phyloP scores from a whole-genome alignment of 2,888 invertebrate species.

The Eustalomyia histrio region DNA sequence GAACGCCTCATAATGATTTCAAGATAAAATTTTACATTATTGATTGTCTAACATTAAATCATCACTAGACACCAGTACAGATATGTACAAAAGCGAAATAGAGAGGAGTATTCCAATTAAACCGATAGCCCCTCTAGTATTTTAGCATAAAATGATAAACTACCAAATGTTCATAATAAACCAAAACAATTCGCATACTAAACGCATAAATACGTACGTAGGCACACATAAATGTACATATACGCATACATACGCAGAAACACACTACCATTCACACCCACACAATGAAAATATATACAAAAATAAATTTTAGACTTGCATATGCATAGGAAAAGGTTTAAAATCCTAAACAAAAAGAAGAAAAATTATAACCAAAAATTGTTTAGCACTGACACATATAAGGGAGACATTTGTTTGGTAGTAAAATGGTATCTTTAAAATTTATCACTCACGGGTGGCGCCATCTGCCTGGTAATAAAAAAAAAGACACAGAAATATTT shows the following conservation, averaged over 20 bases:
- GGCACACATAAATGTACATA: background rate
- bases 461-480: no score
- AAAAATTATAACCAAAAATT: slow-evolving; percentile 41
- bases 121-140: slow-evolving; percentile 49
- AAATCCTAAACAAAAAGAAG: slow-evolving; percentile 19
- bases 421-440: no score
- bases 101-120: slow-evolving; percentile 44
- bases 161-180: slow-evolving; percentile 61
- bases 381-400: slow-evolving; percentile 50
- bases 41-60: slow-evolving; percentile 55
- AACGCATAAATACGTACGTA: slow-evolving; percentile 44
- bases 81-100: slow-evolving; percentile 32
- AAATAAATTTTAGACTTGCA: background rate
- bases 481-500: no score
- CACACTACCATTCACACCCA: slow-evolving; percentile 29
- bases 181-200: slow-evolving; percentile 62
- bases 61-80: slow-evolving; percentile 25
- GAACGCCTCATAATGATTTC: background rate
- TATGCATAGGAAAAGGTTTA: background rate
- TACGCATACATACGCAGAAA: slow-evolving; percentile 18
- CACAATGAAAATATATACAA: background rate
- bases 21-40: slow-evolving; percentile 36
- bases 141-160: slow-evolving; percentile 62
- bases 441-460: no score
- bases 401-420: slow-evolving; percentile 44